Evolutionary conservation across 2,797 vertebrate species (phyloP).

Genomic region (Poecilia picta): DNA sequence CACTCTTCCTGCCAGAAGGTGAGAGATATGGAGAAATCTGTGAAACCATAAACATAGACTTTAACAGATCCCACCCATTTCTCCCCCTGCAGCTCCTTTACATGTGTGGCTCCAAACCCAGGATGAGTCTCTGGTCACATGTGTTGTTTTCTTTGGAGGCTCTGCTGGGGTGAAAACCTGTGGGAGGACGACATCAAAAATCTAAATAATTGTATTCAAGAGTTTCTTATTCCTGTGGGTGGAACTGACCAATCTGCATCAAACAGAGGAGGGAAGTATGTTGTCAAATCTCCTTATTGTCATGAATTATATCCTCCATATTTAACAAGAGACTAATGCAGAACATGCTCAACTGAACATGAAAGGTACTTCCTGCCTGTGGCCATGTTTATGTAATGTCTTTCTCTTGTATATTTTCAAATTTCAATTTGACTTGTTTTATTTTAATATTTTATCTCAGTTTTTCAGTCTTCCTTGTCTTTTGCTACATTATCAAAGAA

Average conservation of each 20-base stretch:
- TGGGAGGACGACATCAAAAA: slow-evolving; percentile 9
- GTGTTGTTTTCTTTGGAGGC: background rate
- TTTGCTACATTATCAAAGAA: background rate
- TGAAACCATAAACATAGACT: background rate
- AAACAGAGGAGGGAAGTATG: slow-evolving; percentile 1
- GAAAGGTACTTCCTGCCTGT: background rate
- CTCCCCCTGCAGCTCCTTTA: background rate
- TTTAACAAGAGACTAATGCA: slow-evolving; percentile 11
- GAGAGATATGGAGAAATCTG: background rate
- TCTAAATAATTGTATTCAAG: slow-evolving; percentile 9
- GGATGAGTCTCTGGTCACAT: background rate
- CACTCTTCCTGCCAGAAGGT: background rate
- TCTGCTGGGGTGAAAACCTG: background rate
- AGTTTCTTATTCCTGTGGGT: background rate
- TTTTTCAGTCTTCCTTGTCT: background rate
- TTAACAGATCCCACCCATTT: background rate
- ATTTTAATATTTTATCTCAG: background rate
- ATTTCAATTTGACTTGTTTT: background rate
- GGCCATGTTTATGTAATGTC: background rate
- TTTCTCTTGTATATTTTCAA: background rate
- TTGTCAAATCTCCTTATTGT: slow-evolving; percentile 17
- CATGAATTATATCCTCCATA: slow-evolving; percentile 8
- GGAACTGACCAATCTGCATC: background rate
- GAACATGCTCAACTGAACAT: slow-evolving; percentile 15
- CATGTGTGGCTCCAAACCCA: background rate